Conservation (phyloP, 2,113 vertebrate genomes). For the Ptilorrhoa leucosticta region DNA sequence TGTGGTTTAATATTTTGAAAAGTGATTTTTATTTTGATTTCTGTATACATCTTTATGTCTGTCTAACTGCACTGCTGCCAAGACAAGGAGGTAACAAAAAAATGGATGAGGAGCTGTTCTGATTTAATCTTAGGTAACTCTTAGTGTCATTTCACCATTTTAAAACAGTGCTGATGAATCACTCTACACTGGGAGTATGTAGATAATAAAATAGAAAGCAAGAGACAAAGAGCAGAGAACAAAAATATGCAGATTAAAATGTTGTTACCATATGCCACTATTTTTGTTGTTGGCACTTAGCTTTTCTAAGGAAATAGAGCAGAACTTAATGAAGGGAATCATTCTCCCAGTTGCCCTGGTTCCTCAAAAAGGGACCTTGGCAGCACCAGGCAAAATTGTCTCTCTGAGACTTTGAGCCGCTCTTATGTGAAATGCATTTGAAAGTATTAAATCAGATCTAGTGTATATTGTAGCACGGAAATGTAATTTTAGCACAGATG, state of each 20-base stretch:
- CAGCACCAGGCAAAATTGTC: neutral
- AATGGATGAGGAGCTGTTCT: neutral
- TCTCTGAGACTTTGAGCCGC: neutral
- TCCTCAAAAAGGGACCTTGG: neutral
- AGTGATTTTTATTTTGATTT: conserved; percentile 4
- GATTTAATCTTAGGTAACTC: neutral
- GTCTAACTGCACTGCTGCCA: neutral
- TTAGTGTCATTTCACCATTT: neutral
- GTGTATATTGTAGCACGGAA: neutral
- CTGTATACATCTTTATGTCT: neutral
- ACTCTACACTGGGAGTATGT: neutral
- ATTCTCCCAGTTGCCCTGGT: neutral
- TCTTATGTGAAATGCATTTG: neutral
- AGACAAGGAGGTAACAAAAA: neutral
- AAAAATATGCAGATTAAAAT: neutral
- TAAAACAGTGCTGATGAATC: neutral
- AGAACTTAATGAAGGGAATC: neutral
- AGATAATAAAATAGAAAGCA: neutral
- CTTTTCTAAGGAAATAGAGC: neutral
- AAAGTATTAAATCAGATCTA: neutral
- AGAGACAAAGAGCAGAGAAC: neutral
- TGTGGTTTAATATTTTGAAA: neutral
- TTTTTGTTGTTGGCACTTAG: neutral
- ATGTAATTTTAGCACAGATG: neutral
- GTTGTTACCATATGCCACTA: neutral